These are phyloP conservation scores for Acleris cristana DNA, from an alignment of 2,888 invertebrate species.

Conservation along the genomic window DNA sequence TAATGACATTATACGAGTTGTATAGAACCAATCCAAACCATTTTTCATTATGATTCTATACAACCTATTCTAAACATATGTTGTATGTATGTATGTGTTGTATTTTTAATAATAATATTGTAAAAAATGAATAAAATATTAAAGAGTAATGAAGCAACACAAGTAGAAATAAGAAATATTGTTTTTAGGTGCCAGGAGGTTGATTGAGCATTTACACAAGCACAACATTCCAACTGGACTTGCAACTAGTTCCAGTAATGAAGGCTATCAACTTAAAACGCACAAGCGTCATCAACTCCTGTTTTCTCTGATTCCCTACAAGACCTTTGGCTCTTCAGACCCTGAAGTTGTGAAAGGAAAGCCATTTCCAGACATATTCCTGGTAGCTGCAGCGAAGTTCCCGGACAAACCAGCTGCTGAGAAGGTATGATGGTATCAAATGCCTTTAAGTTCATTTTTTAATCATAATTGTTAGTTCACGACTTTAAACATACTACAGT, in stretches of 20 bases:
- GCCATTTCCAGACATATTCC: conserved; percentile 94
- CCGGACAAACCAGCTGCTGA: conserved; percentile 84
- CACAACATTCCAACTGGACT: conserved; percentile 91
- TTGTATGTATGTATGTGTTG: too few species aligned
- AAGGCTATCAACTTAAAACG: conserved; percentile 89
- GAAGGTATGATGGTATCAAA: conserved; percentile 61
- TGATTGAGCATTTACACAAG: conserved; percentile 89
- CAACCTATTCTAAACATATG: too few species aligned
- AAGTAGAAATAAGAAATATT: not conserved
- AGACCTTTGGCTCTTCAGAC: conserved; percentile 92
- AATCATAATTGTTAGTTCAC: too few species aligned
- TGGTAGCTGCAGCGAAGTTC: conserved; percentile 90
- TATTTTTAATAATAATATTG: too few species aligned
- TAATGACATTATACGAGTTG: too few species aligned
- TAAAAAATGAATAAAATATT: too few species aligned
- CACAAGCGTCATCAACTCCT: conserved; percentile 86
- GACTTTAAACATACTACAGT: too few species aligned
- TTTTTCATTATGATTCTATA: too few species aligned
- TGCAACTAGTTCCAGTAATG: conserved; percentile 92
- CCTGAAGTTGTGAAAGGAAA: conserved; percentile 93
- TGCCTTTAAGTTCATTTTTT: not conserved
- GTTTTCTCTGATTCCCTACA: conserved; percentile 87
- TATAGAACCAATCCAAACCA: too few species aligned
- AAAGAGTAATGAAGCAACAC: too few species aligned
- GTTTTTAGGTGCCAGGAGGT: conserved; percentile 87